These are phyloP conservation scores for Temnothorax curvispinosus DNA, from an alignment of 1,140 invertebrate species.

Conservation along the genomic window DNA sequence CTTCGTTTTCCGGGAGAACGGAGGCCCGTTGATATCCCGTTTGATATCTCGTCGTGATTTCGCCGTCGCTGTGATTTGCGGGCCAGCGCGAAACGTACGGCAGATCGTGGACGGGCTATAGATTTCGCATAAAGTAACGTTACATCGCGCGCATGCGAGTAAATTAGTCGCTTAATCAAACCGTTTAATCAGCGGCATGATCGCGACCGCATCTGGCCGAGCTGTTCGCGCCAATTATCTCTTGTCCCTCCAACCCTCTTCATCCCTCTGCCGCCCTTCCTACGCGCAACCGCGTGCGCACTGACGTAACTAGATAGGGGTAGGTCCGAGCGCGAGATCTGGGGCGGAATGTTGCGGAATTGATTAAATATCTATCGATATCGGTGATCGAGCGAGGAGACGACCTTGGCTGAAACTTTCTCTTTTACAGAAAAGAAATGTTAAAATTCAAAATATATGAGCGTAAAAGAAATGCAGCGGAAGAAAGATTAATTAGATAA, in stretches of 20 bases:
- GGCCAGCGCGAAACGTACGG: background rate
- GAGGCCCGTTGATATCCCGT: background rate
- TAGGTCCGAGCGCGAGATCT: background rate
- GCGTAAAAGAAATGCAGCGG: background rate
- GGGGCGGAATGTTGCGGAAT: background rate
- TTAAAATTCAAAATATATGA: background rate
- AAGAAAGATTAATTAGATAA: background rate
- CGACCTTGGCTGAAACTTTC: background rate
- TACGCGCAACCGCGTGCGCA: background rate
- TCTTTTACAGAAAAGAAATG: background rate
- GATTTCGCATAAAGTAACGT: conserved; percentile 75
- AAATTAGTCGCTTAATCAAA: conserved; percentile 83
- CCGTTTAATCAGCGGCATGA: conserved; percentile 83
- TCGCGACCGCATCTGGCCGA: conserved; percentile 81
- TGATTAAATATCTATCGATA: background rate
- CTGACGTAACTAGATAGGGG: conserved; percentile 37
- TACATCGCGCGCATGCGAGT: conserved; percentile 73
- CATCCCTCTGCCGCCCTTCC: background rate
- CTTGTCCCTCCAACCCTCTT: conserved; percentile 1
- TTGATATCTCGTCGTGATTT: conserved; percentile 10
- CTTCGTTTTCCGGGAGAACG: background rate
- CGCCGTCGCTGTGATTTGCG: conserved; percentile 6
- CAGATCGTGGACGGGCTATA: conserved; percentile 47
- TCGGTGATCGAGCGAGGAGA: background rate
- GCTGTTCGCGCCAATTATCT: conserved; percentile 80